Evolutionary conservation across 1,140 invertebrate genomes (phyloP).

Genomic region (Camponotus vicinus): DNA sequence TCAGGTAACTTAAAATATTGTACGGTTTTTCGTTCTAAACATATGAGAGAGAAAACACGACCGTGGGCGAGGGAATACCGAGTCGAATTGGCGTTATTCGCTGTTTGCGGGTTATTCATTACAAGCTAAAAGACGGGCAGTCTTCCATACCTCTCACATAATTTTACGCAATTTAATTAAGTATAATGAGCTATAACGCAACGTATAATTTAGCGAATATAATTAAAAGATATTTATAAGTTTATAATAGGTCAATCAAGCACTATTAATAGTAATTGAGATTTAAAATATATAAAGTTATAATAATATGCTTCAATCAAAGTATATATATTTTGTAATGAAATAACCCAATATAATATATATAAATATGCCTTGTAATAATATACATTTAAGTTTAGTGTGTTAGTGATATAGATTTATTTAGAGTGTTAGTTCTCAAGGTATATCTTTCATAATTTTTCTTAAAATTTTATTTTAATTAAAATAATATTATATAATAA

Average conservation of each 20-base stretch:
- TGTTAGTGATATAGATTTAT: no score
- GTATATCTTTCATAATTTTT: neutral
- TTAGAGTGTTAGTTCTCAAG: no score
- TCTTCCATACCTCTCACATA: no score
- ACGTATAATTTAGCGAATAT: neutral
- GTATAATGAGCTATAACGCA: neutral
- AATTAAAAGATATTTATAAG: neutral
- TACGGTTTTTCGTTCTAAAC: conserved; percentile 55
- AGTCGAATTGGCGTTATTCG: neutral
- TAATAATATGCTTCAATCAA: conserved; percentile 16
- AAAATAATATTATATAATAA: neutral
- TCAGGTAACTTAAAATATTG: conserved; percentile 64
- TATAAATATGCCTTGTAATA: conserved; percentile 16
- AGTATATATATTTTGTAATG: neutral
- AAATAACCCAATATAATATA: neutral
- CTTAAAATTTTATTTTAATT: conserved; percentile 23
- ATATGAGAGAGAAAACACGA: conserved; percentile 41
- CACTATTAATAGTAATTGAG: neutral
- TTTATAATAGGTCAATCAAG: neutral
- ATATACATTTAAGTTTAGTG: neutral
- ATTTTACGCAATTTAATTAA: neutral
- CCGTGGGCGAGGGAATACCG: neutral
- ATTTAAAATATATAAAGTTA: conserved; percentile 17
- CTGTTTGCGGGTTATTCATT: conserved; percentile 19
- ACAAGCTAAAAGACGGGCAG: conserved; percentile 2